Conservation (phyloP, 2,113 vertebrate genomes). For the Bothrops jararaca region DNA sequence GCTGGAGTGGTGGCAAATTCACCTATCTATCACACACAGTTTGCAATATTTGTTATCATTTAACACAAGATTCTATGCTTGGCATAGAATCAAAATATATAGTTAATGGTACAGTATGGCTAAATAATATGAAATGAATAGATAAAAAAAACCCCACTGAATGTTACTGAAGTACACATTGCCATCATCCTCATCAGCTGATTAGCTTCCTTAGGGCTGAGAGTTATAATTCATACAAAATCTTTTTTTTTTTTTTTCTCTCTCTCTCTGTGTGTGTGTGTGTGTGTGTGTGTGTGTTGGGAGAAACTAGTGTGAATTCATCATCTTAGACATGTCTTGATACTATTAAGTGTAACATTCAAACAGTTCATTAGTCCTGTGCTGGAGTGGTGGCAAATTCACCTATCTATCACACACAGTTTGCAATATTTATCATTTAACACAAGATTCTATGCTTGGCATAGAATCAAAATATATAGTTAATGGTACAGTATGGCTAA, state of each 20-base stretch:
- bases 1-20: not conserved
- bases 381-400: not conserved
- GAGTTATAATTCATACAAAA: too few species aligned
- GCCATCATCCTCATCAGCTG: too few species aligned
- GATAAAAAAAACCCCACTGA: not conserved
- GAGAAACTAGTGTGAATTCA: not conserved
- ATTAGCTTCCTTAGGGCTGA: too few species aligned
- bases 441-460: not conserved
- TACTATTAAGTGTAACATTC: not conserved
- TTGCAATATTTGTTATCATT: not conserved
- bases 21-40: not conserved
- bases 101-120: not conserved
- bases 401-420: not conserved
- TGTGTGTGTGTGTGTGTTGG: not conserved
- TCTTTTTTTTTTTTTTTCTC: too few species aligned
- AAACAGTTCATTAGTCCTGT: not conserved
- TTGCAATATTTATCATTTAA: not conserved
- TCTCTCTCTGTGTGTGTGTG: too few species aligned
- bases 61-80: not conserved
- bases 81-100: not conserved
- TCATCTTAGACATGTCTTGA: not conserved
- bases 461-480: not conserved
- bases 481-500: not conserved
- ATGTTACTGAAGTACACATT: too few species aligned
- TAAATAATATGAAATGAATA: not conserved